Conservation (phyloP, 2,888 invertebrate genomes). For the Cerastis leucographa region DNA sequence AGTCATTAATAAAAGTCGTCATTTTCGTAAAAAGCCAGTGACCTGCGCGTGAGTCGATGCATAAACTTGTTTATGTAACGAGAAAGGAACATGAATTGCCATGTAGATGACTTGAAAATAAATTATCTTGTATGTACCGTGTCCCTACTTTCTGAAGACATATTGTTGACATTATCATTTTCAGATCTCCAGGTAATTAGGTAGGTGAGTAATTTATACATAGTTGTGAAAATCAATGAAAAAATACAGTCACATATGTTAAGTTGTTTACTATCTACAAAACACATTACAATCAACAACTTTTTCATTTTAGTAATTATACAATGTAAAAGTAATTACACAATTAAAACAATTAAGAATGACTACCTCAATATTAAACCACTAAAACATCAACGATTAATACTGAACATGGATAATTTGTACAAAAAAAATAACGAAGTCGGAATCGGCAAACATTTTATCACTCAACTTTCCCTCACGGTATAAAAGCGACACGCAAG, state of each 20-base stretch:
- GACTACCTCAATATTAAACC: constrained; percentile 28
- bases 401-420: constrained; percentile 34
- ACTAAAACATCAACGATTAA: constrained; percentile 49
- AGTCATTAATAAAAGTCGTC: constrained; percentile 47
- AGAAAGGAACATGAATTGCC: constrained; percentile 52
- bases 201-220: background rate
- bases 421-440: constrained; percentile 45
- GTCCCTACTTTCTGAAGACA: constrained; percentile 10
- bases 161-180: constrained; percentile 14
- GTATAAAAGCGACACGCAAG: constrained; percentile 72
- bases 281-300: constrained; percentile 1
- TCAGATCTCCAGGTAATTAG: background rate
- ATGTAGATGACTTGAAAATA: constrained; percentile 46
- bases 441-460: constrained; percentile 63
- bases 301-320: constrained; percentile 3
- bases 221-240: background rate
- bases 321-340: constrained; percentile 29
- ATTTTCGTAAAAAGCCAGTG: constrained; percentile 57
- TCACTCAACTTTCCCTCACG: constrained; percentile 76
- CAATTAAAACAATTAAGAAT: constrained; percentile 46
- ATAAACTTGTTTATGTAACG: constrained; percentile 56
- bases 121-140: constrained; percentile 13
- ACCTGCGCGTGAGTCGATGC: constrained; percentile 37
- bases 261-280: background rate
- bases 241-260: background rate